phyloP scores from a whole-genome alignment of 2,888 invertebrate species.

The Protodeltote pygarga region DNA sequence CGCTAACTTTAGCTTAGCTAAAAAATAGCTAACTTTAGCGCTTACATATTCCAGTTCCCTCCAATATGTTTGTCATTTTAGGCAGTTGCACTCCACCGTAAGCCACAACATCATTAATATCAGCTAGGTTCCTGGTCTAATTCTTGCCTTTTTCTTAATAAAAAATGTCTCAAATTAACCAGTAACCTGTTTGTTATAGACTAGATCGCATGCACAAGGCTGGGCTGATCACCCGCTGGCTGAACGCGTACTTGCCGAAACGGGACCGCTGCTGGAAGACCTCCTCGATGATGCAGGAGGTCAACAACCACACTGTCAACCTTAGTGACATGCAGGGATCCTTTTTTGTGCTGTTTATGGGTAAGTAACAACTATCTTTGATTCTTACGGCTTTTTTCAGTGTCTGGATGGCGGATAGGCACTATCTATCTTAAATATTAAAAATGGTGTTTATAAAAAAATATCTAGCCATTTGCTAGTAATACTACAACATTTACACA shows the following conservation, averaged over 20 bases:
- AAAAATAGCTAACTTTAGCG: too few species aligned
- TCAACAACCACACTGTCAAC: constrained; percentile 95
- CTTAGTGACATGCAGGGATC: constrained; percentile 97
- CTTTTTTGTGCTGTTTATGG: constrained; percentile 93
- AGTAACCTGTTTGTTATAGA: constrained; percentile 74
- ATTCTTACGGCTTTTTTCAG: not conserved
- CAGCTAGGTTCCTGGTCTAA: not conserved
- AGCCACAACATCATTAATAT: not conserved
- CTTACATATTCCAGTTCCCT: too few species aligned
- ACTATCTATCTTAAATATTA: too few species aligned
- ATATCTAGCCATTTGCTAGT: too few species aligned
- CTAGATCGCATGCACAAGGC: constrained; percentile 93
- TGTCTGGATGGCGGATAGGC: too few species aligned
- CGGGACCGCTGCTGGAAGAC: constrained; percentile 93
- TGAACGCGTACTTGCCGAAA: constrained; percentile 91
- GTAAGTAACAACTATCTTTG: constrained; percentile 76
- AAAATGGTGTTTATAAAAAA: too few species aligned
- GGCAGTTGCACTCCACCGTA: too few species aligned
- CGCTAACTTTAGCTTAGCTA: too few species aligned
- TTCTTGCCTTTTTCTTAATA: not conserved
- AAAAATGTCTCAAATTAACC: too few species aligned
- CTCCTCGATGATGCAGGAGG: constrained; percentile 89
- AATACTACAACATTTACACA: too few species aligned
- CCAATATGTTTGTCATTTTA: too few species aligned
- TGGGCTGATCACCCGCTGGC: constrained; percentile 94